Conservation (phyloP, 1,140 invertebrate species). For the Trichonephila clavipes region DNA sequence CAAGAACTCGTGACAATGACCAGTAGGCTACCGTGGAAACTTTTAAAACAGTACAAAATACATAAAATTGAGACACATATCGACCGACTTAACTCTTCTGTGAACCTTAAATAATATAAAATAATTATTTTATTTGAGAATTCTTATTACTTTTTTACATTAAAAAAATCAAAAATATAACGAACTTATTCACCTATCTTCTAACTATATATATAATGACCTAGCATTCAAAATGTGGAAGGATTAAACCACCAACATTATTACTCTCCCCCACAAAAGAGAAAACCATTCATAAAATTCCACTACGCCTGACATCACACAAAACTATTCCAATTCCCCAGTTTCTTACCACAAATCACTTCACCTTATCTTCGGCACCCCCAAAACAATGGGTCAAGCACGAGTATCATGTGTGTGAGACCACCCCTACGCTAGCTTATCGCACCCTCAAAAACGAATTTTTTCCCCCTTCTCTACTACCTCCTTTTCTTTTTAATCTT, state of each 20-base stretch:
- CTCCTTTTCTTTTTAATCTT: conserved; percentile 36
- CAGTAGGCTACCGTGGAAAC: too few species aligned
- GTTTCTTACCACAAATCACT: conserved; percentile 6
- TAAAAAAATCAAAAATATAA: too few species aligned
- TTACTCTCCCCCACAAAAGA: background rate
- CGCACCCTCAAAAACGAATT: conserved; percentile 1
- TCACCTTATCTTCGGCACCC: conserved; percentile 13
- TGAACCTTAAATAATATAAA: too few species aligned
- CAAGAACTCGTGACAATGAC: too few species aligned
- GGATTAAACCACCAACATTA: background rate
- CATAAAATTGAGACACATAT: too few species aligned
- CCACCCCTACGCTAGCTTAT: conserved; percentile 29
- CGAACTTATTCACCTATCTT: too few species aligned
- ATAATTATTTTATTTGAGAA: too few species aligned
- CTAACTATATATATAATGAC: too few species aligned
- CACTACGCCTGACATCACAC: background rate
- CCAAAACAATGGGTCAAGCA: conserved; percentile 40
- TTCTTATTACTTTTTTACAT: too few species aligned
- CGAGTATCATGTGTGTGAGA: conserved; percentile 8
- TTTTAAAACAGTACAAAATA: too few species aligned
- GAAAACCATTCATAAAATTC: background rate
- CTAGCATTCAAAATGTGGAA: too few species aligned
- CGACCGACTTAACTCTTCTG: too few species aligned
- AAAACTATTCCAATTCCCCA: background rate
- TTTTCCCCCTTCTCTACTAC: background rate